Percentiles rank a stretch among this genome's conserved stretches.
Evolutionary conservation across 2,888 invertebrate species (phyloP).

Genomic region (Pandemis corylana): DNA sequence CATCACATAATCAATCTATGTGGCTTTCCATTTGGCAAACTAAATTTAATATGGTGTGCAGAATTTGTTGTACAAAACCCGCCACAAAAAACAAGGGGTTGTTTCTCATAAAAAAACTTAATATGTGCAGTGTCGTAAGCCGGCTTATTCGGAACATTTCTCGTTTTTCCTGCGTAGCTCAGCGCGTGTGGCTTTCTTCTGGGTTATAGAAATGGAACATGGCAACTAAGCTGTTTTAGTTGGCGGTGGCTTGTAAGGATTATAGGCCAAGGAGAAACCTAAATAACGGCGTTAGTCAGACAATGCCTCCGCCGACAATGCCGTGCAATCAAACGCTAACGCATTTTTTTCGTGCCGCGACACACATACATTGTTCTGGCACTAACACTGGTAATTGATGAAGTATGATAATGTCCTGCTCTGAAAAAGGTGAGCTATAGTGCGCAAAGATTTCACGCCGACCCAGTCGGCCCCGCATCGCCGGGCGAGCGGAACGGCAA

Average conservation of each 20-base stretch:
- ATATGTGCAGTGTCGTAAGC: not conserved
- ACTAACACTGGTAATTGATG: constrained; percentile 15
- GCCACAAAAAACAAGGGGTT: not conserved
- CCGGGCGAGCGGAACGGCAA: not conserved
- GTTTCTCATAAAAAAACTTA: not conserved
- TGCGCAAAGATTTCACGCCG: not conserved
- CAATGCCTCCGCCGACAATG: constrained; percentile 14
- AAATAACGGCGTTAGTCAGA: constrained; percentile 18
- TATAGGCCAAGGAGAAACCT: constrained; percentile 23
- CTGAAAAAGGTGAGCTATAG: not conserved
- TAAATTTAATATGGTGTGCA: not conserved
- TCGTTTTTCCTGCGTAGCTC: not conserved
- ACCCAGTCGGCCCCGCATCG: too few species aligned
- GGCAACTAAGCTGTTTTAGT: not conserved
- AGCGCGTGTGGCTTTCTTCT: not conserved
- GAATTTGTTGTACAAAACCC: not conserved
- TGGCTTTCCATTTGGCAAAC: too few species aligned
- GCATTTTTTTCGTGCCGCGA: constrained; percentile 24
- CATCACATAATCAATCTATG: too few species aligned
- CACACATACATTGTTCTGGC: constrained; percentile 21
- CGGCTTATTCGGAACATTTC: not conserved
- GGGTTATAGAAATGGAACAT: not conserved
- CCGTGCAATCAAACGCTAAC: constrained; percentile 13
- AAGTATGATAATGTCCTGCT: constrained; percentile 1
- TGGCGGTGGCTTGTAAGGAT: constrained; percentile 11